These are phyloP conservation scores for Amphipoea lucens DNA, from an alignment of 2,888 invertebrate genomes.

Conservation along the genomic window DNA sequence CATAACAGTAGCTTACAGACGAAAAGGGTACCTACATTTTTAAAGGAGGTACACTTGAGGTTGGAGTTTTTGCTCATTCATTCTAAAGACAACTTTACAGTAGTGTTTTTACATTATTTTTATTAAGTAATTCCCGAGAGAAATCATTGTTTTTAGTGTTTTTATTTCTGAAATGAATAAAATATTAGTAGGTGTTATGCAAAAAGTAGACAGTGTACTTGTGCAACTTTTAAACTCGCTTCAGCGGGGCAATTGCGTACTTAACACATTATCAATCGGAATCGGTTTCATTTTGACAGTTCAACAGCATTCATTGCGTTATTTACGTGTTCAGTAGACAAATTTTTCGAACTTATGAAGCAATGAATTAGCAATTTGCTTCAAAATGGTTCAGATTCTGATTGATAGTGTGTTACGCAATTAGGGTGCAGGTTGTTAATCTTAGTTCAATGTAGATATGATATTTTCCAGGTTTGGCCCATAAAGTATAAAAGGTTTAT, in stretches of 20 bases:
- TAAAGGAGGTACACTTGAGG: slow-evolving; percentile 18
- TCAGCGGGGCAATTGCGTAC: no score
- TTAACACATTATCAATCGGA: no score
- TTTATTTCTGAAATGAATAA: slow-evolving; percentile 62
- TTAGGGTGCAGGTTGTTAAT: no score
- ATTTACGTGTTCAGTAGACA: no score
- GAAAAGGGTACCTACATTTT: slow-evolving; percentile 17
- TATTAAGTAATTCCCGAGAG: slow-evolving; percentile 49
- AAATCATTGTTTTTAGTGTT: slow-evolving; percentile 66
- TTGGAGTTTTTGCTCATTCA: slow-evolving; percentile 32
- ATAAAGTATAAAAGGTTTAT: not conserved
- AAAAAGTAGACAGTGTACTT: not conserved
- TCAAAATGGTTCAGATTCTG: no score
- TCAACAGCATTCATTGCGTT: no score
- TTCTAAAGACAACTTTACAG: slow-evolving; percentile 30
- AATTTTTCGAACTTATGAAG: no score
- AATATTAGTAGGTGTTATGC: slow-evolving; percentile 26
- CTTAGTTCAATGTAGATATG: not conserved
- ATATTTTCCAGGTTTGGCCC: not conserved
- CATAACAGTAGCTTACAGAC: not conserved
- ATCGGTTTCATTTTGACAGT: no score
- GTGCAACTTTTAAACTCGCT: not conserved
- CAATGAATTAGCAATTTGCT: no score
- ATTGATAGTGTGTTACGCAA: no score
- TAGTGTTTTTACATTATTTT: slow-evolving; percentile 19